Evolutionary conservation across 1,140 invertebrate genomes (phyloP), one percentile per base, ranked within the genome.

Genomic region (Drosophila sechellia): DNA sequence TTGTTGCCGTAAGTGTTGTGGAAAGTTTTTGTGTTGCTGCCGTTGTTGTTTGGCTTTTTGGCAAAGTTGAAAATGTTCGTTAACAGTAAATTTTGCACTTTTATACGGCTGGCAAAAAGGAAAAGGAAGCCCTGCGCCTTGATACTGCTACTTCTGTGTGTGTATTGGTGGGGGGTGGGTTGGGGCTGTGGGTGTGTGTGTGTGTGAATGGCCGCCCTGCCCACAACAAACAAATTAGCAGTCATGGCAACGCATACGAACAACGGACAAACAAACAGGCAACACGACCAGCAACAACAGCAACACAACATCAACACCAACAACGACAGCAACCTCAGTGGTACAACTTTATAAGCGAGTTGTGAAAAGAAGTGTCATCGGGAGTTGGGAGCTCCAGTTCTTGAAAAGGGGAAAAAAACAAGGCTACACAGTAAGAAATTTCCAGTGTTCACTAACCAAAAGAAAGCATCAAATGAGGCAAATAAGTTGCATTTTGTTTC

Each of bases 41-140:
- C 79, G 71, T 89, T 87, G 83, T 87, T 87, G 84, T 87, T 87
- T 87, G 84, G 84, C 84, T 87, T 87, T 87, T 89, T 87, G 84
- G 84, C 84, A 79, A 89, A 89, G 79, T 89, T 89, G 79, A 89
- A 79, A 87, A 87, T 80, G 76, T 89, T 66, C 76, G 84, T 89
- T 87, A 87, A 87, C 84, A 87, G 83, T 80, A 87, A 79, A 89
- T 79, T 87, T 89, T 87, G 83, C 79, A 83, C 83, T 87, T 68
- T 70, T 61, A 70, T 69, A 70, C 42, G 52, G 25, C 31, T 56
- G 37, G 35, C 49, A 35, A 52, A 49, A 52, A 31, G 49, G 50
- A 59, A 59, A 68, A 60, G 43, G 55, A 65, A 68, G 56, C 17
- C 4, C 17, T n/a, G 11, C n/a, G 50, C 50, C 50, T 53, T 53